Evolutionary conservation across 2,888 invertebrate species (phyloP), one percentile per base, ranked within the genome.

Genomic region (Drosophila mettleri): DNA sequence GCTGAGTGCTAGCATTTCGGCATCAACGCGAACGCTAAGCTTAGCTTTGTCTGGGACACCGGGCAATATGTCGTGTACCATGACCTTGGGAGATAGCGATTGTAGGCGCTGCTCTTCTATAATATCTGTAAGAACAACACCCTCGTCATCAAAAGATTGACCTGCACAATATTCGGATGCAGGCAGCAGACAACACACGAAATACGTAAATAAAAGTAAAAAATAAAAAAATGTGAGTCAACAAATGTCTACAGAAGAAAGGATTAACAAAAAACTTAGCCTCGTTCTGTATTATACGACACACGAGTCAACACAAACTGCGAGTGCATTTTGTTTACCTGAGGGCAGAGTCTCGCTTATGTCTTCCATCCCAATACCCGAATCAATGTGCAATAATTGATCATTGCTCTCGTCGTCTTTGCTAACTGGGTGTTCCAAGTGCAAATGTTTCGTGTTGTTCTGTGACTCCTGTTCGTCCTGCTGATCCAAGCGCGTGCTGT

Each of bases 71-170:
- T 91, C 90, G 8, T 77, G 71, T 0, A 86, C 75, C 46, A 86
- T 74, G 8, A 90, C 86, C 29, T 80, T 78, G 2, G 91, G 91
- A 31, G 88, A 89, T 3, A 91, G 64, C 79, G 90, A 84, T 33
- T 67, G 78, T 4, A 70, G 71, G 14, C 89, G 90, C 29, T 81
- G 72, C 43, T 91, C 91, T 64, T 91, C 91, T 22, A 88, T 57
- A 68, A 57, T 27, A 75, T 92, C 92, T 59, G 91, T 85, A 71
- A 92, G 89, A 63, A 78, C 90, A 62, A 92, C 86, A 64, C 92
- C 92, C 74, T 92, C 92, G 69, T 91, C 91, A 69, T 92, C 88
- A 55, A 78, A 86, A 65, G 69, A 84, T 61, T 74, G 88, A 53
- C 57, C 82, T 81, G 79, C 66, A 57, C 68, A 63, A 41, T 48